Base-by-base conservation (phyloP, 1,140 invertebrate genomes). In the Steinernema khuongi region DNA sequence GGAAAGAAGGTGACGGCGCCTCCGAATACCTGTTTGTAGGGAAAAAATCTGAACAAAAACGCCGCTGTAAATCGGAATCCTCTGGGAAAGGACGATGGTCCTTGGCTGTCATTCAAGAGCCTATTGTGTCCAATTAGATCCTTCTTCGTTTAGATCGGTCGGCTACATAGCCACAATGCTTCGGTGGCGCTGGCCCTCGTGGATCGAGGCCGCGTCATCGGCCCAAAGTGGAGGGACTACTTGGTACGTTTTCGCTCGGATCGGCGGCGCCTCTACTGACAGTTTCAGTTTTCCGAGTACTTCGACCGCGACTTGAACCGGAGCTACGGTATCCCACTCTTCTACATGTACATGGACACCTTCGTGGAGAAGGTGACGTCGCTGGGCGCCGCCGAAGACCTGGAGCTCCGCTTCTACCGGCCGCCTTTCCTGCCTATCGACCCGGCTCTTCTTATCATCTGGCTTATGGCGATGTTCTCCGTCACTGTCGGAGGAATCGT, bases 281-380 rank as follows among this genome's bases (percentile, higher is more conserved):
- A 18, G 1, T 75, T 81, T 67, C 29, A 81, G 81, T 82, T 80
- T 36, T 75, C 81, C 1, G 78, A 80, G 4, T 83, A 83, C 67
- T 83, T 74, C 76, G 81, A 82, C 68, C 79, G 81, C 17, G 78
- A 83, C 74, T 70, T 83, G 22, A 79, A 73, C 29, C 69, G 32
- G 41, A 29, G 44, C 7, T 31, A 28, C 4, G 43, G 67, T 17
- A 67, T 77, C 22, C 68, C 76, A 22, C 72, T 76, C 2, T 83
- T 83, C 60, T 83, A 76, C 60, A 73, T 81, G 7, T 83, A 83
- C 70, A 26, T 72, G 1, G 28, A 79, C 17, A 31, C 18, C 31
- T 79, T 82, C 69, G 31, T 41, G 18, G 19, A 66, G 1, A 68
- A 60, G 22, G 17, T 70, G 7, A 66, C 18, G 31, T 74, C 4